Base-by-base conservation (phyloP, 2,797 vertebrate species). In the Neosalanx taihuensis region DNA sequence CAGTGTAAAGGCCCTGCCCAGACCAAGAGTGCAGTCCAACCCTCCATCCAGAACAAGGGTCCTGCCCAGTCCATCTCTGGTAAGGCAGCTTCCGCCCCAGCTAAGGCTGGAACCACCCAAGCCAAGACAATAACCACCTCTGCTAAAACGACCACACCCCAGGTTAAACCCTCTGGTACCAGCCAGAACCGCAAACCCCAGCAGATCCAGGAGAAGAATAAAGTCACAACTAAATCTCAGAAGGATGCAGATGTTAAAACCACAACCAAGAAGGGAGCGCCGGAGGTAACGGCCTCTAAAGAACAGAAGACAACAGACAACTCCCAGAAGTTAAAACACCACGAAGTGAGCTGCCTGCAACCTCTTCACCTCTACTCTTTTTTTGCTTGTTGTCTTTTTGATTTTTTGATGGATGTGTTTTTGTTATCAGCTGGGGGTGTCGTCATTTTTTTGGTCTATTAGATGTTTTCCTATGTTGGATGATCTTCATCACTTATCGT, bases 261-360 rank as follows among this genome's bases (percentile, higher is more conserved):
- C 82, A 90, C 82, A 73, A 82, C 88, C 87, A 95, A 90, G 91
- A 94, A 83, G 86, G 83, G 85, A 75, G 62, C 81, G 56, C 80
- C 91, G 84, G 92, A 93, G 78, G 86, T 85, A 76, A 87, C 84
- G 76, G 79, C 86, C 70, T 74, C 88, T 73, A 92, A 92, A 89
- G 91, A 94, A 69, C 81, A 70, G 87, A 95, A 90, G 76, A 67
- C 23, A 10, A 23, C 81, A 79, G 79, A 93, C 1, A 95, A 97
- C 84, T 85, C 71, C 1, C 92, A 92, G 2, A 96, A 91, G 92
- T 86, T 81, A 7, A 95, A 93, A 90, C 94, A 95, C 79, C 92
- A 94, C 67, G 96, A 99, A 93, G 97, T 99, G 91, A 96, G 96
- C 91, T 87, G 90, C 90, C 90, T 87, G 88, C 88, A 86, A 89